These are phyloP conservation scores for Chaetorhynchus papuensis DNA, from an alignment of 2,113 vertebrate genomes.

Conservation along the genomic window DNA sequence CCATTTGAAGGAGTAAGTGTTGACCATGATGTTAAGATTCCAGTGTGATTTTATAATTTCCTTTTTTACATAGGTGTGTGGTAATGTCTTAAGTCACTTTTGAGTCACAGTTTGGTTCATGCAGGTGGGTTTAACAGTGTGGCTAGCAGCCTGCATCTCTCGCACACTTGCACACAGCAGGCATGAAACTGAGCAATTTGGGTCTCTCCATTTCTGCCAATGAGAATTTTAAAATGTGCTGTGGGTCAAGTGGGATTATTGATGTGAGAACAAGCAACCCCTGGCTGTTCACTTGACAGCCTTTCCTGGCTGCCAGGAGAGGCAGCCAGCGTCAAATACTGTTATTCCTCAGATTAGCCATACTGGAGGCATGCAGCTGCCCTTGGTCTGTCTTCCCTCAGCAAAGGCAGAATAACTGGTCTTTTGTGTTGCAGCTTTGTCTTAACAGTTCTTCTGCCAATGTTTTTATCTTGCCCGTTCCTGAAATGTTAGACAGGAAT, in stretches of 20 bases:
- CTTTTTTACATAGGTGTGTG: neutral
- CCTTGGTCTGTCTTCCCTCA: neutral
- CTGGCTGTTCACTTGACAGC: neutral
- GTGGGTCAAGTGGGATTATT: neutral
- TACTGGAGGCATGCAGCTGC: neutral
- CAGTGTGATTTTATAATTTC: neutral
- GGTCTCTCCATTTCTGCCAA: neutral
- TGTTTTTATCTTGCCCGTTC: neutral
- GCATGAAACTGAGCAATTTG: neutral
- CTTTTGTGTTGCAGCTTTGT: neutral
- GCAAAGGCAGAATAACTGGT: neutral
- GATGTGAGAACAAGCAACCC: neutral
- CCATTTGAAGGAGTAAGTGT: neutral
- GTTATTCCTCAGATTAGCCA: neutral
- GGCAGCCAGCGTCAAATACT: neutral
- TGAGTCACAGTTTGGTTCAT: neutral
- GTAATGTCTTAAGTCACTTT: neutral
- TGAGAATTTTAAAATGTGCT: neutral
- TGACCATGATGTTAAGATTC: neutral
- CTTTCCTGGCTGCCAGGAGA: neutral
- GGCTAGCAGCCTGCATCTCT: neutral
- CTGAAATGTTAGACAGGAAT: neutral
- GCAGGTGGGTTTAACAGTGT: neutral
- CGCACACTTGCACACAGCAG: neutral
- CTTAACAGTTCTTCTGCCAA: neutral